These are phyloP conservation scores for Pseudocheirus occidentalis DNA, from an alignment of 2,797 vertebrate genomes.

Conservation along the genomic window DNA sequence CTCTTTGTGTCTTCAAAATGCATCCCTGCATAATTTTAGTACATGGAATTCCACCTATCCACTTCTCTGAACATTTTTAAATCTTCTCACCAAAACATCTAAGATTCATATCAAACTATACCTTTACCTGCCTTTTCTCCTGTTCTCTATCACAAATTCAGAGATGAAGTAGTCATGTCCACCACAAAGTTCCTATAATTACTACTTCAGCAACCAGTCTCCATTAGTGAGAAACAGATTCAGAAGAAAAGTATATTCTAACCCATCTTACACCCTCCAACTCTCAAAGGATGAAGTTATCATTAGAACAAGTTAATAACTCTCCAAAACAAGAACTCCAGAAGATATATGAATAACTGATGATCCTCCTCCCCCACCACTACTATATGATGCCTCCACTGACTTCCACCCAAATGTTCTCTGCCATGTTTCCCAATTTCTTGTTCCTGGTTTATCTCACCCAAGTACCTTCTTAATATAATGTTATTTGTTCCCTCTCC, in stretches of 20 bases:
- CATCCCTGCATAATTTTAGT: not conserved
- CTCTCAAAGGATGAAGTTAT: not conserved
- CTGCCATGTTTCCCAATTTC: not conserved
- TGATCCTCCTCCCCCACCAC: not conserved
- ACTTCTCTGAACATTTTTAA: not conserved
- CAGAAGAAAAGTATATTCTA: not conserved
- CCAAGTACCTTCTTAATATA: not conserved
- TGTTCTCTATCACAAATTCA: not conserved
- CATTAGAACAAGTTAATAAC: not conserved
- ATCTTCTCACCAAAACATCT: not conserved
- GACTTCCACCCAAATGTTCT: not conserved
- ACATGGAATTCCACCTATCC: not conserved
- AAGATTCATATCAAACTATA: not conserved
- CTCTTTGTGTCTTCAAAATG: not conserved
- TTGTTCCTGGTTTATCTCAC: not conserved
- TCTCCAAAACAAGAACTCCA: not conserved
- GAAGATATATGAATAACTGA: not conserved
- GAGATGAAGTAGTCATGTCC: no score
- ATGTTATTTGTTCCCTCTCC: not conserved
- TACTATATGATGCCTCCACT: not conserved
- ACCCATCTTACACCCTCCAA: not conserved
- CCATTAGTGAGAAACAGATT: not conserved
- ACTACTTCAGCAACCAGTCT: not conserved
- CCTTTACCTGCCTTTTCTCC: not conserved
- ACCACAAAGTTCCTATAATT: not conserved